Base-by-base conservation (phyloP, 2,888 invertebrate genomes). In the Dynastes hyllus region DNA sequence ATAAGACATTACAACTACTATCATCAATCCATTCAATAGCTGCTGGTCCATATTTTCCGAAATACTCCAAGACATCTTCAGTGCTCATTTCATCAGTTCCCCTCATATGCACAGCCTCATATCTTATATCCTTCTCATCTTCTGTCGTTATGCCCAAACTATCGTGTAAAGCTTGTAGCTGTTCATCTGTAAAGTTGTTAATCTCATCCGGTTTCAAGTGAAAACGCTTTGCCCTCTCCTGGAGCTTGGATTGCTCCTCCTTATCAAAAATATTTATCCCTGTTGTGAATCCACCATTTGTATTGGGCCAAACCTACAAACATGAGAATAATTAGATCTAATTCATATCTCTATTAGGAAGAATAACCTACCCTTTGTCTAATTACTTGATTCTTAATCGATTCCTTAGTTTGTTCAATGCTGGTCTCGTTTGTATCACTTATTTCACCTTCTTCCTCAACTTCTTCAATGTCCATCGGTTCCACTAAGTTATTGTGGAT, bases 21-120 rank as follows among this genome's bases (percentile, higher is more conserved):
- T 95, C 94, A 89, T 94, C 94, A 79, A 96, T 92, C 95, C 95
- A 96, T 89, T 96, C 96, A 73, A 96, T 91, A 9, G 93, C 93
- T 11, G 92, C 90, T n/a, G 96, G 95, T 75, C 92, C 93, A 87
- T 93, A 95, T 82, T 94, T 93, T 86, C 92, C 91, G 86, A 96
- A 94, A 88, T 96, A 96, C 82, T 93, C 92, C 86, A 96, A 94
- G 71, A 96, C 92, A 87, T 96, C 95, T 86, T 93, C 92, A 2
- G 95, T 94, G 83, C 91, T 93, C 91, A 96, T 92, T 51, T 94
- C 92, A 83, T 94, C 92, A 0, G 94, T 92, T 70, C 96, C 96
- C 86, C 93, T 90, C 86, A 96, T 90, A 87, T 96, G 94, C 69
- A 96, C 88, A 27, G 94, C 92, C 88, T 96, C 94, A 84, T 94